phyloP scores from a whole-genome alignment of 1,140 invertebrate genomes.

The Drosophila sturtevanti region DNA sequence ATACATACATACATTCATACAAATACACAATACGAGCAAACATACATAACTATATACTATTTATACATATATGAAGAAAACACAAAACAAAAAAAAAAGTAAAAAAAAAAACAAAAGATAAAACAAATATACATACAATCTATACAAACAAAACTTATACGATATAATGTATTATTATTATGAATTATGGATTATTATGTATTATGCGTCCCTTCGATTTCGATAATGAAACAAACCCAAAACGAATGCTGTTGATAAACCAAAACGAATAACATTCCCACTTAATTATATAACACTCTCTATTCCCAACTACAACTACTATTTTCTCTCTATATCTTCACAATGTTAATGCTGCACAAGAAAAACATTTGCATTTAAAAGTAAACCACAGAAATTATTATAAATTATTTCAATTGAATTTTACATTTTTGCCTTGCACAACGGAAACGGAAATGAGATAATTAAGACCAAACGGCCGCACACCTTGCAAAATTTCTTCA shows the following conservation, averaged over 20 bases:
- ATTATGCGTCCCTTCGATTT: conserved; percentile 67
- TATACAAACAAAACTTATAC: conserved; percentile 53
- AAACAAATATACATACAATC: conserved; percentile 43
- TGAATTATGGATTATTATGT: conserved; percentile 56
- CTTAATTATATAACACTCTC: conserved; percentile 61
- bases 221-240: conserved; percentile 54
- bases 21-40: conserved; percentile 48
- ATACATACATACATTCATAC: conserved; percentile 43
- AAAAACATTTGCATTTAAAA: conserved; percentile 80
- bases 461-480: conserved; percentile 10
- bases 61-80: conserved; percentile 30
- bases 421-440: conserved; percentile 7
- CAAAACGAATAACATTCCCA: conserved; percentile 56
- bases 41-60: conserved; percentile 59
- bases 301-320: conserved; percentile 46
- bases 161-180: conserved; percentile 61
- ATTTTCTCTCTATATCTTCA: conserved; percentile 63
- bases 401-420: conserved; percentile 61
- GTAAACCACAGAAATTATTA: conserved; percentile 54
- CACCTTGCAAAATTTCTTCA: conserved; percentile 10
- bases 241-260: conserved; percentile 66
- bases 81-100: not conserved
- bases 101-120: not conserved
- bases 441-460: conserved; percentile 17
- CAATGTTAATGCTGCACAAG: conserved; percentile 82